Evolutionary conservation across 2,113 vertebrate genomes (phyloP).

Genomic region (Noturus placidus): DNA sequence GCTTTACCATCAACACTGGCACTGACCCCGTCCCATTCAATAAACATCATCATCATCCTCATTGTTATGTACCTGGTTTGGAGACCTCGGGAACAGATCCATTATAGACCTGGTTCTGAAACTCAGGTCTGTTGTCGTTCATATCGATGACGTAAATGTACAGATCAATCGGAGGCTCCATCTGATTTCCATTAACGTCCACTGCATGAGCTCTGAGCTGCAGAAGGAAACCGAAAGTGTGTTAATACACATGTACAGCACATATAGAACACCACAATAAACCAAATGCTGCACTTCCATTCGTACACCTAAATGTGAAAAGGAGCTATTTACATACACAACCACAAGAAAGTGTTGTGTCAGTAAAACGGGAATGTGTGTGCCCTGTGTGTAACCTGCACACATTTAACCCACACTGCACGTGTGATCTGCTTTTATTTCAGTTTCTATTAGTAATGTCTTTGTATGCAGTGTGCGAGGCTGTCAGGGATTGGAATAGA

Average conservation of each 20-base stretch:
- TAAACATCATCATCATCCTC: neutral
- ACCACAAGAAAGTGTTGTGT: neutral
- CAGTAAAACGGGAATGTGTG: neutral
- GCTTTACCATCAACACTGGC: neutral
- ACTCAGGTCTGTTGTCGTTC: conserved; percentile 98
- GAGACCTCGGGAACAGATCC: conserved; percentile 95
- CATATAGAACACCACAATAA: neutral
- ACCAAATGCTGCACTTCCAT: too few relatives aligned
- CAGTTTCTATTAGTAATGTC: neutral
- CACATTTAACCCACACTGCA: neutral
- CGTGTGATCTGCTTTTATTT: neutral
- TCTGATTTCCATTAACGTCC: conserved; percentile 98
- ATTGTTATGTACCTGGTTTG: conserved; percentile 84
- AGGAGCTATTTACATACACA: neutral
- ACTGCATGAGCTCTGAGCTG: conserved; percentile 96
- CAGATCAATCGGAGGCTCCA: conserved; percentile 97
- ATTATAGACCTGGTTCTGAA: conserved; percentile 94
- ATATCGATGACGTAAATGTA: conserved; percentile 99
- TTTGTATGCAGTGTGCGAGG: neutral
- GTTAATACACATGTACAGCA: conserved; percentile 1
- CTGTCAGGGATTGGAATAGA: neutral
- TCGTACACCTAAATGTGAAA: neutral
- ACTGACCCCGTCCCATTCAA: neutral
- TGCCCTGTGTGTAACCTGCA: neutral
- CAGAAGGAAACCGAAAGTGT: neutral